These are phyloP conservation scores for Drosophila pachea DNA, from an alignment of 1,140 invertebrate species.

Conservation along the genomic window DNA sequence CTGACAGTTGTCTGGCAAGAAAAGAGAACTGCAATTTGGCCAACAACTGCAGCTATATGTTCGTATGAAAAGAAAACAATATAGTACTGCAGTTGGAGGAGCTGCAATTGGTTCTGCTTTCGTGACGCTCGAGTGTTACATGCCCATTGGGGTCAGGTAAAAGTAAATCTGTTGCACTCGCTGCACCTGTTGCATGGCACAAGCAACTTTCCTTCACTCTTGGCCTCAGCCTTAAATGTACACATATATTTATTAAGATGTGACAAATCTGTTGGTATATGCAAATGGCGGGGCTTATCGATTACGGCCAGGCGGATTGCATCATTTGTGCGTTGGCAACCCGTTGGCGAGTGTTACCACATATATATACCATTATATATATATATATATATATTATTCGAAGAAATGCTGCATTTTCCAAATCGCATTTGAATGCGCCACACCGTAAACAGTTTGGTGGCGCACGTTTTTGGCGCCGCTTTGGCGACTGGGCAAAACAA, in stretches of 20 bases:
- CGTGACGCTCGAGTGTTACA: constrained; percentile 37
- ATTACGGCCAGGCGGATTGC: constrained; percentile 26
- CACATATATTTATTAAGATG: background rate
- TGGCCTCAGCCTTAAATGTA: background rate
- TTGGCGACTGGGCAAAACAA: constrained; percentile 49
- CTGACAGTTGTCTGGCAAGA: constrained; percentile 5
- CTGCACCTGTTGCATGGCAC: constrained; percentile 17
- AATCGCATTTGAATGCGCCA: constrained; percentile 57
- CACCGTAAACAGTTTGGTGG: constrained; percentile 26
- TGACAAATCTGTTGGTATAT: background rate
- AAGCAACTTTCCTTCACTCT: constrained; percentile 30
- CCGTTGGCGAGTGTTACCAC: constrained; percentile 46
- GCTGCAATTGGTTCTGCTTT: constrained; percentile 71
- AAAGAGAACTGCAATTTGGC: constrained; percentile 47
- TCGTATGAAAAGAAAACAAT: background rate
- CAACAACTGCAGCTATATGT: constrained; percentile 18
- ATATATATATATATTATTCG: no score
- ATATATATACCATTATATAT: no score
- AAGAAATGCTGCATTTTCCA: constrained; percentile 16
- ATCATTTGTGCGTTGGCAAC: constrained; percentile 33
- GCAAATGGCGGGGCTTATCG: constrained; percentile 20
- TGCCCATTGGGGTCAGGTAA: constrained; percentile 68
- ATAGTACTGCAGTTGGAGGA: constrained; percentile 31
- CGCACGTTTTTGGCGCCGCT: constrained; percentile 14
- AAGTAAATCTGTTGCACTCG: constrained; percentile 37